phyloP scores from a whole-genome alignment of 2,888 invertebrate genomes.

The Philereme transversata region DNA sequence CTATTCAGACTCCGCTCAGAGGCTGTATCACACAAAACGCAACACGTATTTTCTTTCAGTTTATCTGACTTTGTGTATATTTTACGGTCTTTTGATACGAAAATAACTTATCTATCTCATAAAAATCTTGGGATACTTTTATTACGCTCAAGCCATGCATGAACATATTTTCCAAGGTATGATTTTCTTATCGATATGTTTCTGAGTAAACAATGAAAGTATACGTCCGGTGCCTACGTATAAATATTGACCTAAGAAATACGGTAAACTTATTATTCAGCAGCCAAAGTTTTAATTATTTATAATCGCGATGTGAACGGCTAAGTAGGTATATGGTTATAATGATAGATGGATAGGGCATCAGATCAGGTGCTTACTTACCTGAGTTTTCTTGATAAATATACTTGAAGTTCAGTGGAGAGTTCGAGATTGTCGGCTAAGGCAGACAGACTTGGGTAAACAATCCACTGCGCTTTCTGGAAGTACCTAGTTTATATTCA shows the following conservation, averaged over 20 bases:
- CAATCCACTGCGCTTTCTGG: constrained; percentile 48
- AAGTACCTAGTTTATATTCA: constrained; percentile 67
- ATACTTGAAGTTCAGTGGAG: constrained; percentile 40
- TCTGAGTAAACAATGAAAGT: constrained; percentile 11
- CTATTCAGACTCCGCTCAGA: constrained; percentile 28
- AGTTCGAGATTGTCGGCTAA: constrained; percentile 32
- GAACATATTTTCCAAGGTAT: constrained; percentile 27
- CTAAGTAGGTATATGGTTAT: neutral
- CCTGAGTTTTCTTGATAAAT: constrained; percentile 17
- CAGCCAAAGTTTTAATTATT: constrained; percentile 17
- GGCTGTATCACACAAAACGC: constrained; percentile 30
- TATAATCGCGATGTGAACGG: constrained; percentile 7
- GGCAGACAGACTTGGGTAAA: constrained; percentile 42
- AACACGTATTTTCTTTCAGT: constrained; percentile 39
- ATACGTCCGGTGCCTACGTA: constrained; percentile 4
- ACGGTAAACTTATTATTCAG: constrained; percentile 12
- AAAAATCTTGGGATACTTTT: constrained; percentile 35
- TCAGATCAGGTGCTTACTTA: neutral
- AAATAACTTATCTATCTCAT: constrained; percentile 37
- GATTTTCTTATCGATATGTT: constrained; percentile 19
- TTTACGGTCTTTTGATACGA: constrained; percentile 32
- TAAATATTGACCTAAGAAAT: constrained; percentile 13
- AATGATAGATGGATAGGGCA: too few species aligned
- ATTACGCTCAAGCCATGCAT: constrained; percentile 20
- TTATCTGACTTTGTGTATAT: constrained; percentile 32